Percentiles rank a stretch among this genome's conserved stretches.
These are phyloP conservation scores for Tupaia chinensis DNA, from an alignment of 2,113 vertebrate species.

Conservation along the genomic window DNA sequence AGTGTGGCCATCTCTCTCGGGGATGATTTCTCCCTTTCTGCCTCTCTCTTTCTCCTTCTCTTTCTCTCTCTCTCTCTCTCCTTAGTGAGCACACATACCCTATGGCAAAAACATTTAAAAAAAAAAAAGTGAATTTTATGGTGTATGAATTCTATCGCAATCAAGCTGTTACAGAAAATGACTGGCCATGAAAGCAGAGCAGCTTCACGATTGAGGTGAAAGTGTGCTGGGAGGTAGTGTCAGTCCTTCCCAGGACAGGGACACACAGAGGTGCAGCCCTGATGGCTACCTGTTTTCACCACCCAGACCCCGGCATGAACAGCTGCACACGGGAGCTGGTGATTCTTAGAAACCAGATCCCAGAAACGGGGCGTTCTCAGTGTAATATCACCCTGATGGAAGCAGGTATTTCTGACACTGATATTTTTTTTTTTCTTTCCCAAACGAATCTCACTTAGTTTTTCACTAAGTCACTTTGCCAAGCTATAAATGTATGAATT, in stretches of 20 bases:
- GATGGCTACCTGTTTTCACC: neutral
- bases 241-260: neutral
- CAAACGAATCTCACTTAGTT: neutral
- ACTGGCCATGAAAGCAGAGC: neutral
- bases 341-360: neutral
- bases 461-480: neutral
- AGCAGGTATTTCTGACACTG: neutral
- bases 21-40: no score
- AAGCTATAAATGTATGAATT: neutral
- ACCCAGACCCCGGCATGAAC: neutral
- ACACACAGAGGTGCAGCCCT: accelerated
- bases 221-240: accelerated
- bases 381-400: neutral
- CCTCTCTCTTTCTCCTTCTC: no score
- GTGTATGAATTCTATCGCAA: neutral
- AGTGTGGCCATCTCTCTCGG: no score
- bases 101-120: no score
- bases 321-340: neutral
- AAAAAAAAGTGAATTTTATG: neutral
- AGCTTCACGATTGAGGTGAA: neutral
- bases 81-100: no score
- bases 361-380: neutral
- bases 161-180: neutral
- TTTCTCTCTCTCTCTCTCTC: no score
- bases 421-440: neutral